These are phyloP conservation scores for Hydra vulgaris DNA, from an alignment of 30 jellyfish, hydroid and myxozoan genomes.

Conservation along the genomic window DNA sequence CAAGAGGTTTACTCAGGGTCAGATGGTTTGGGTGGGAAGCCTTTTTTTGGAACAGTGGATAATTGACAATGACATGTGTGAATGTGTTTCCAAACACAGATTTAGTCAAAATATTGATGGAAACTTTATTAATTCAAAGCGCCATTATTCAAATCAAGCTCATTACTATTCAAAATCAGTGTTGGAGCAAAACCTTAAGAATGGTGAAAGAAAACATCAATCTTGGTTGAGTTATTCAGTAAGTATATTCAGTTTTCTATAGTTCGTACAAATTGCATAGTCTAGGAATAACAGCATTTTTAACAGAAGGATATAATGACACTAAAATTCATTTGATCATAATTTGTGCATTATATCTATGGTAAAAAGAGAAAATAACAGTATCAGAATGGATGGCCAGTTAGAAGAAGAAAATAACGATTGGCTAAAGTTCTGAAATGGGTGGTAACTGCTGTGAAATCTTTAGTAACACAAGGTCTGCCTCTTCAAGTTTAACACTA, in stretches of 20 bases:
- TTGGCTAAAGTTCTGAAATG: background rate
- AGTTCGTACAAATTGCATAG: background rate
- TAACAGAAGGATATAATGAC: background rate
- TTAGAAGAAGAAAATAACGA: background rate
- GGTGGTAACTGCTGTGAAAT: background rate
- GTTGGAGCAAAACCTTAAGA: background rate
- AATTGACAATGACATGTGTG: background rate
- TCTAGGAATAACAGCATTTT: background rate
- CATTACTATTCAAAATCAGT: background rate
- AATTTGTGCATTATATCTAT: background rate
- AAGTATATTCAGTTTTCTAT: background rate
- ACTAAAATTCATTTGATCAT: background rate
- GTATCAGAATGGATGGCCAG: background rate
- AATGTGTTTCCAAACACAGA: background rate
- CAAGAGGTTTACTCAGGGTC: too few relatives aligned
- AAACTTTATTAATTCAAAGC: background rate
- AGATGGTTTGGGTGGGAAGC: too few relatives aligned
- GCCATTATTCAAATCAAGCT: background rate
- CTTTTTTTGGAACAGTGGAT: too few relatives aligned
- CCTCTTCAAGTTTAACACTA: background rate
- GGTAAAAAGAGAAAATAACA: background rate
- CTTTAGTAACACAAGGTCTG: background rate
- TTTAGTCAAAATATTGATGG: background rate
- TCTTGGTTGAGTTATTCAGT: background rate
- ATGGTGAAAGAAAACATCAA: background rate